Base-by-base conservation (phyloP, 64 coral and sea anemone genomes). In the Acropora yongei region DNA sequence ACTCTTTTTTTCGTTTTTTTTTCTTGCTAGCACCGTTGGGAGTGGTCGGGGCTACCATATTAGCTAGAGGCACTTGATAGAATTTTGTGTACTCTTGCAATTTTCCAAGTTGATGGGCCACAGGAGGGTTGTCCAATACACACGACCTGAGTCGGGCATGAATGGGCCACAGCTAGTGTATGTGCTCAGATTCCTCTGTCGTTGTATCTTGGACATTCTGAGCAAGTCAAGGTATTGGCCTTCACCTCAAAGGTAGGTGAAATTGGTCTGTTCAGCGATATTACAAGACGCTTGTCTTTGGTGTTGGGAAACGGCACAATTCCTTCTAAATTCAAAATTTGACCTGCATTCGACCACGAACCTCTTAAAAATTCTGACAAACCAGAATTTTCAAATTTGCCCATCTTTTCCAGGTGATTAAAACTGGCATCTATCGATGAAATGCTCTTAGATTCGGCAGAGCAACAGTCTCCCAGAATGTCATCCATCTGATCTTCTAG, bases 131-230 rank as follows among this genome's bases (percentile, higher is more conserved):
- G 30, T 30, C 30, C 30, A 30, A 30, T 30, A 30, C 30, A 30
- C 30, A 30, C 30, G 30, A 30, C 30, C 30, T 30, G 30, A 30
- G 30, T 30, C 30, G 30, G 30, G 30, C 30, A 30, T 30, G 30
- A 30, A 43, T 86, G 74, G 58, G 90, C 90, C 18, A 92, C 90
- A 19, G 81, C 90, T 61, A 86, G 49, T 30, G 90, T 86, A 41
- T 92, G 90, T 48, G 90, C 81, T 51, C 90, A 92, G 18, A 92
- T 86, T 66, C 81, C 55, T 43, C 90, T 78, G 17, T 92, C 73
- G 39, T 77, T 49, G 74, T 61, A 92, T 8, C 82, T 4, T 19
- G 82, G 90, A 18, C 82, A 86, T 45, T 92, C 75, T n/a, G 47
- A 16, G 40, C 90, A 86, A 30, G 51, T 42, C n/a, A 92, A 78